Conservation (phyloP, 2,888 invertebrate genomes). For the Hypselothyrea guttata region DNA sequence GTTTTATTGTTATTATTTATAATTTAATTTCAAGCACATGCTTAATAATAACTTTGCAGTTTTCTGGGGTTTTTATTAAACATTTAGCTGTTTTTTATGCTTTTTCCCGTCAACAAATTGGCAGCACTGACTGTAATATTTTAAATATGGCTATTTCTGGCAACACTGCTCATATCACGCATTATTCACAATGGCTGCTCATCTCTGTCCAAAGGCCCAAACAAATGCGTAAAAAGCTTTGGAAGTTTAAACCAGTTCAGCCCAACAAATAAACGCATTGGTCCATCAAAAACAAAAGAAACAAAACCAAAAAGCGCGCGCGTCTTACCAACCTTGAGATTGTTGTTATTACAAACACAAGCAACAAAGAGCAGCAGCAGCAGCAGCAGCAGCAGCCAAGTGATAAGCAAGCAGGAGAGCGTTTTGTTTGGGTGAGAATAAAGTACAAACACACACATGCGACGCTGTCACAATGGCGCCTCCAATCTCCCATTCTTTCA, state of each 20-base stretch:
- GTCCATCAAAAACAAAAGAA: neutral
- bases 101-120: too few relatives aligned
- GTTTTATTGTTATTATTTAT: too few relatives aligned
- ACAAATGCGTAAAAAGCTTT: constrained; percentile 28
- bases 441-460: constrained; percentile 36
- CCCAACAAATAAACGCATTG: constrained; percentile 3
- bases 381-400: constrained; percentile 12
- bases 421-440: constrained; percentile 61
- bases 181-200: too few relatives aligned
- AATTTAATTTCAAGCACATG: too few relatives aligned
- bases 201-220: constrained; percentile 43
- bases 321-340: constrained; percentile 51
- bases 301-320: constrained; percentile 10
- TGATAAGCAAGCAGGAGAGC: constrained; percentile 34
- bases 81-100: too few relatives aligned
- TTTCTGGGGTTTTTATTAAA: too few relatives aligned
- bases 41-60: too few relatives aligned
- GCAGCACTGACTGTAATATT: too few relatives aligned
- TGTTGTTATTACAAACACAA: constrained; percentile 41
- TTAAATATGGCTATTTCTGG: too few relatives aligned
- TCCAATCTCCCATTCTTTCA: constrained; percentile 26
- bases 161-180: too few relatives aligned
- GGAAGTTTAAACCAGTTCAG: constrained; percentile 33
- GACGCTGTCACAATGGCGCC: constrained; percentile 50
- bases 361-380: neutral